Conservation (phyloP, 1,140 invertebrate species). For the Bombus waltoni region DNA sequence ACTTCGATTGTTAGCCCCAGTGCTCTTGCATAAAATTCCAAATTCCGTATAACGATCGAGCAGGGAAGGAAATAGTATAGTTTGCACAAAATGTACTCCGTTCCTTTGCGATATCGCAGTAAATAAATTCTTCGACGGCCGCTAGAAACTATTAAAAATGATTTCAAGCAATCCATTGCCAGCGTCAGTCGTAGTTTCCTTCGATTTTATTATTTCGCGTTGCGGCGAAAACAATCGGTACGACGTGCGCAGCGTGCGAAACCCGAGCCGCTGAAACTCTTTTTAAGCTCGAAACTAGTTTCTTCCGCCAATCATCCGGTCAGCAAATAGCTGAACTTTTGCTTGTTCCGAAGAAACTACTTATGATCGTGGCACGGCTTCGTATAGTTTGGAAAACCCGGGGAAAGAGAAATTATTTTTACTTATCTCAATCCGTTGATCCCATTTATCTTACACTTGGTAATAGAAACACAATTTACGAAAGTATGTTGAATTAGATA, state of each 20-base stretch:
- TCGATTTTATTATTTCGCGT: slow-evolving; percentile 2
- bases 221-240: slow-evolving; percentile 8
- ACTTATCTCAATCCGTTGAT: neutral
- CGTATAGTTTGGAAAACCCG: neutral
- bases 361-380: slow-evolving; percentile 5
- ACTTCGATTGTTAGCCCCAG: too few relatives aligned
- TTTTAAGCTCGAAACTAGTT: slow-evolving; percentile 18
- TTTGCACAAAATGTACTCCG: neutral
- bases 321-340: slow-evolving; percentile 25
- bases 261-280: neutral
- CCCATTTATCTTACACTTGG: neutral
- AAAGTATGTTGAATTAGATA: neutral
- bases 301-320: slow-evolving; percentile 30
- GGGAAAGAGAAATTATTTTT: neutral
- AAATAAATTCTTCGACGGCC: neutral
- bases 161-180: neutral
- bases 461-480: too few relatives aligned
- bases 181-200: neutral
- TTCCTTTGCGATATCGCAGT: neutral
- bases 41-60: too few relatives aligned
- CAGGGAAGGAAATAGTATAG: too few relatives aligned
- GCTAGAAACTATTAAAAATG: neutral
- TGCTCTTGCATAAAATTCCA: too few relatives aligned
- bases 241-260: neutral
- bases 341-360: slow-evolving; percentile 23